Conservation (phyloP, 2,797 vertebrate species). For the Alouatta caraya region DNA sequence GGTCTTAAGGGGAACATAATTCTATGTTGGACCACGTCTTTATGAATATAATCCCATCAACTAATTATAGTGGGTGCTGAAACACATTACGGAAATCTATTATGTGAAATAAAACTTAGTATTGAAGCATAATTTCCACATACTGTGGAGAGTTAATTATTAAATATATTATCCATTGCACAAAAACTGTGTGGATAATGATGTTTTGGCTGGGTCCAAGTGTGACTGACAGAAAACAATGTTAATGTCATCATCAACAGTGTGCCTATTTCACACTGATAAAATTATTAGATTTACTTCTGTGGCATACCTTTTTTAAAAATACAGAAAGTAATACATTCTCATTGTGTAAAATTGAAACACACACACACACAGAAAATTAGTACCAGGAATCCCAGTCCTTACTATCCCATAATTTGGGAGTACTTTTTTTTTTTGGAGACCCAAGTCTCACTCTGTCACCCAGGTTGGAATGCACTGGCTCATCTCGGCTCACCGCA, state of each 20-base stretch:
- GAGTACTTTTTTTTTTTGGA: neutral
- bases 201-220: conserved; percentile 39
- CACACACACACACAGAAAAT: neutral
- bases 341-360: neutral
- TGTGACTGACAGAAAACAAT: conserved; percentile 39
- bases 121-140: conserved; percentile 50
- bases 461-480: neutral
- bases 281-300: conserved; percentile 35
- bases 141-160: conserved; percentile 60
- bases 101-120: conserved; percentile 57
- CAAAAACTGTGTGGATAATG: conserved; percentile 21
- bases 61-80: conserved; percentile 57
- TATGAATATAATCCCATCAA: conserved; percentile 65
- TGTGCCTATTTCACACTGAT: neutral
- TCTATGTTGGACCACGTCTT: conserved; percentile 46
- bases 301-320: neutral
- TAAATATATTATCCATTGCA: conserved; percentile 52
- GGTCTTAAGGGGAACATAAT: conserved; percentile 46
- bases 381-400: neutral
- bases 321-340: neutral
- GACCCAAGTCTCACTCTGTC: neutral
- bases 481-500: neutral
- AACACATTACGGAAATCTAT: conserved; percentile 56
- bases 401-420: neutral
- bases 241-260: neutral